Percentiles rank a stretch among this genome's conserved stretches.
phyloP scores from a whole-genome alignment of 2,888 invertebrate species.

The Erannis defoliaria region DNA sequence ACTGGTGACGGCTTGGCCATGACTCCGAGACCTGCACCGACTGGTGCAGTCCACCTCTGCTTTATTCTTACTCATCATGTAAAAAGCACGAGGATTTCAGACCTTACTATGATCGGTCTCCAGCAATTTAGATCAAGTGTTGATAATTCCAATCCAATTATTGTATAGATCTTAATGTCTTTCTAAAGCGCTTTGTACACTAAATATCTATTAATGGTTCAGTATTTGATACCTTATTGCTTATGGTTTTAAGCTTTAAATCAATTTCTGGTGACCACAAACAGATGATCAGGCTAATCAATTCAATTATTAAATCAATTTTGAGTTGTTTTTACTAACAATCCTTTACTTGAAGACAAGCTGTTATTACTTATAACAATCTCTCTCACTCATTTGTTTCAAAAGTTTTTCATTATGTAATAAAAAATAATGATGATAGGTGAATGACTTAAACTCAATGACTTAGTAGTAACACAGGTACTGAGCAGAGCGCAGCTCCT shows the following conservation, averaged over 20 bases:
- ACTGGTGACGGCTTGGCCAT: constrained; percentile 87
- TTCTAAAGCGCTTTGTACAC: background rate
- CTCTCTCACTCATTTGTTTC: background rate
- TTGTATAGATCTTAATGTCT: background rate
- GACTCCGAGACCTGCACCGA: constrained; percentile 85
- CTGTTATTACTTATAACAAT: background rate
- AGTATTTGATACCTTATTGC: too few species aligned
- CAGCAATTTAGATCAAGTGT: background rate
- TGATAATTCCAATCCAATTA: too few species aligned
- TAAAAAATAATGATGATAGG: constrained; percentile 46
- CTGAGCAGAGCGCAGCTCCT: constrained; percentile 54
- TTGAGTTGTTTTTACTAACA: background rate
- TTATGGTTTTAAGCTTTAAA: background rate
- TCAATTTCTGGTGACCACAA: too few species aligned
- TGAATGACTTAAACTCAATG: constrained; percentile 36
- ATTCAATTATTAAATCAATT: background rate
- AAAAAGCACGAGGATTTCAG: constrained; percentile 30
- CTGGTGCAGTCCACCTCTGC: constrained; percentile 86
- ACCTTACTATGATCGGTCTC: background rate
- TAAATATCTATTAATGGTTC: too few species aligned
- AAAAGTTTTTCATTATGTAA: background rate
- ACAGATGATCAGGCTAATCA: too few species aligned
- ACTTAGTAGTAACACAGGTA: constrained; percentile 55
- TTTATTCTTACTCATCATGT: constrained; percentile 74
- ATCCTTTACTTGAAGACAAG: background rate